Base-by-base conservation (phyloP, 2,888 invertebrate genomes). In the Cheilosia variabilis region DNA sequence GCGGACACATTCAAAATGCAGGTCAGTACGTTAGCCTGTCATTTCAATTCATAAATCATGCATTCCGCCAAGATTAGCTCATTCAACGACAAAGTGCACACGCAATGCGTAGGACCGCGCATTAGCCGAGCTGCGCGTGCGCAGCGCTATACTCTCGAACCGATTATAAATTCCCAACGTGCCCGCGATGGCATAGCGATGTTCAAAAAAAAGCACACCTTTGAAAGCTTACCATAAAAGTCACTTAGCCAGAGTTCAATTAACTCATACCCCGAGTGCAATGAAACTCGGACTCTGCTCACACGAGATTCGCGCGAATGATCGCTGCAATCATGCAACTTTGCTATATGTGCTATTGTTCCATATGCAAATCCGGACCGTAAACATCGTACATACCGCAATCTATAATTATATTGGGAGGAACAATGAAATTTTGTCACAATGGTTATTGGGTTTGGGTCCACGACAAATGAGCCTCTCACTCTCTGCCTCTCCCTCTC, bases 361-460 rank as follows among this genome's bases (percentile, higher is more conserved):
- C 41, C 76, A 72, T 80, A 86, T 86, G 86, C 86, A 86, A 86
- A 81, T 86, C 63, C 72, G 62, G 81, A 68, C 43, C 86, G 77
- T 62, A 71, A 15, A 53, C 73, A 31, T 27, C 2, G 31, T 31
- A 58, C 73, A 41, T 27, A 50, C 43, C 65, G 45, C 58, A 66
- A 76, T 53, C 55, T 72, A 50, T 86, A 66, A 71, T 86, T 80
- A 80, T 66, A 65, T 50, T n/a, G 24, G 43, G 17, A 37, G 24
- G 52, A 77, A 86, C 86, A 86, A 86, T 86, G 77, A 72, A 71
- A 68, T 77, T 72, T 86, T 77, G 86, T 86, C 81, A 86, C 86
- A 86, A 72, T 72, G 62, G 66, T 72, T 66, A 86, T 77, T 86
- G 86, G 47, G 57, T 68, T 77, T 80, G 80, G 41, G 68, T 72